Evolutionary conservation across 2,797 vertebrate species (phyloP).

Genomic region (Coregonus ussuriensis): DNA sequence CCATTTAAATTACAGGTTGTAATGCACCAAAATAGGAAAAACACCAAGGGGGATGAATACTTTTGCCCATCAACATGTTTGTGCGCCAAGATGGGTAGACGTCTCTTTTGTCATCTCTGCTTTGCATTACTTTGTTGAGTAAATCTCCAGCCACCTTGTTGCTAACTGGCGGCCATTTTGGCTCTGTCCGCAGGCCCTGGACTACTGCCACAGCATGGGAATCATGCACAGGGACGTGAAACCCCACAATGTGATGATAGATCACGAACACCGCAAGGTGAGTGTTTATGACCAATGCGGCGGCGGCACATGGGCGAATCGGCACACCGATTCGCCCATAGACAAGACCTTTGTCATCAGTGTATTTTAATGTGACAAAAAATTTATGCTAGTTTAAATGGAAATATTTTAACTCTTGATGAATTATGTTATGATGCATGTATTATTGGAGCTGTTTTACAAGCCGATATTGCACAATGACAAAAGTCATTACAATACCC

Average conservation of each 20-base stretch:
- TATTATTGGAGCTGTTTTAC: neutral
- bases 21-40: too few species aligned
- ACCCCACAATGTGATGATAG: slow-evolving; percentile 79
- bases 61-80: neutral
- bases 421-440: neutral
- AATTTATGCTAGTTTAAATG: neutral
- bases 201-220: slow-evolving; percentile 76
- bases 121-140: neutral
- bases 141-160: neutral
- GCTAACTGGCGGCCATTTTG: neutral
- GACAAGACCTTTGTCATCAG: neutral
- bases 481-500: too few species aligned
- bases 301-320: too few species aligned
- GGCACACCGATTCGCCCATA: neutral
- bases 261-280: slow-evolving; percentile 77
- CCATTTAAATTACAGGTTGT: too few species aligned
- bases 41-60: too few species aligned
- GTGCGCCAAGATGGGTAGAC: neutral
- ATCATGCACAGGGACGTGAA: slow-evolving; percentile 80
- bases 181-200: slow-evolving; percentile 57
- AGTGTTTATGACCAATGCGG: neutral
- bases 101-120: neutral
- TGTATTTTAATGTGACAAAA: neutral
- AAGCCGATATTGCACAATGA: neutral
- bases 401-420: neutral